Percentiles rank a stretch among this genome's conserved stretches.
Evolutionary conservation across 2,113 vertebrate species (phyloP).

Genomic region (Oryzias javanicus): DNA sequence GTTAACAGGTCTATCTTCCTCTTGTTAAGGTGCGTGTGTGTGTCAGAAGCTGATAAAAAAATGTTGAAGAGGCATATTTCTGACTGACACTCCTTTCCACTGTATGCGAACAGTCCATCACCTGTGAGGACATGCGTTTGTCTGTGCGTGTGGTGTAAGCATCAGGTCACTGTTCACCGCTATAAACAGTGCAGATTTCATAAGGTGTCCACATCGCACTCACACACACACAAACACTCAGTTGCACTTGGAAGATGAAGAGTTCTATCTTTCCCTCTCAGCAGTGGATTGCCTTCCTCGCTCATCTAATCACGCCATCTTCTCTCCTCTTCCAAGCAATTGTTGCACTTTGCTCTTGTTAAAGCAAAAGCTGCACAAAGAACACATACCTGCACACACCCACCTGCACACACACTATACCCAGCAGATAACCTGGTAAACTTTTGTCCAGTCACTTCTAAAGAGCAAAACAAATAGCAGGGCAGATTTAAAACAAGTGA

Average conservation of each 20-base stretch:
- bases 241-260: constrained; percentile 58
- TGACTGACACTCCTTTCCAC: constrained; percentile 63
- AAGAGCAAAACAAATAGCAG: constrained; percentile 21
- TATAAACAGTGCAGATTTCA: constrained; percentile 71
- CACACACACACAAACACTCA: constrained; percentile 30
- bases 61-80: constrained; percentile 61
- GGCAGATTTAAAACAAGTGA: constrained; percentile 5
- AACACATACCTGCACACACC: constrained; percentile 14
- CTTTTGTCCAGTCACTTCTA: constrained; percentile 33
- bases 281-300: constrained; percentile 71
- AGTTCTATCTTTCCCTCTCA: constrained; percentile 71
- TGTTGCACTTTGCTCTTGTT: constrained; percentile 52
- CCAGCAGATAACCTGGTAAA: constrained; percentile 32
- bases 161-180: constrained; percentile 67
- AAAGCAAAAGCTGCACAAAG: constrained; percentile 25
- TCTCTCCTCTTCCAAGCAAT: constrained; percentile 74
- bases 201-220: constrained; percentile 54
- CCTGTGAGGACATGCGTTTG: constrained; percentile 34
- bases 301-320: constrained; percentile 77
- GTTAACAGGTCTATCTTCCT: constrained; percentile 54
- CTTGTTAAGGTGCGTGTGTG: constrained; percentile 25
- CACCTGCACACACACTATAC: constrained; percentile 16
- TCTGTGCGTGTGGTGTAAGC: constrained; percentile 32
- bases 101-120: constrained; percentile 58
- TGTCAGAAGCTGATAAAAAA: constrained; percentile 51